Base-by-base conservation (phyloP, 2,113 vertebrate species). In the Parus major region DNA sequence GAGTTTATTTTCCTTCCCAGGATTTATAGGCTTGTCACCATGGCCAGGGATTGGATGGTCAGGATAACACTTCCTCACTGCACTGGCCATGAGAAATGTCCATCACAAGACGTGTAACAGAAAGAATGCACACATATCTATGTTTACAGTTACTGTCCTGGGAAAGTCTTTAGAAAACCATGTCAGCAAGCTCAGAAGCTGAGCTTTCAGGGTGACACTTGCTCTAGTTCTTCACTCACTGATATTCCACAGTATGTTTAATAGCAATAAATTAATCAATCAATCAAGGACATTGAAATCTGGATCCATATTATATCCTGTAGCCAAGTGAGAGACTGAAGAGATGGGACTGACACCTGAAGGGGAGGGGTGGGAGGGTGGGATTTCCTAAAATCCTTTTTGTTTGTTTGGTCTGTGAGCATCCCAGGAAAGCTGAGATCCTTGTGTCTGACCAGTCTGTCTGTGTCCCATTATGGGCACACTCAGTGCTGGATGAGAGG, bases 321-420 rank as follows among this genome's bases (percentile, higher is more conserved):
- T 46, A 66, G 25, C 5, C 29, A 82, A 59, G 7, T 39, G 57
- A 55, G 20, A 46, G 15, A 35, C 59, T 28, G 24, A 82, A 60
- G 28, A 44, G 6, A 29, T 11, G 15, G 9, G 29, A 46, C 33
- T 59, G 16, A 60, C n/a, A n/a, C 17, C 20, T 46, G 11, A 53
- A 61, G n/a, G 9, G 4, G 5, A 7, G 8, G 12, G 7, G 7
- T n/a, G 9, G 4, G 5, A 7, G 8, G 12, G 7, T 4, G 2
- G 12, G 3, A 5, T 53, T 75, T 53, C 24, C 20, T 29, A 23
- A 66, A 66, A 46, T 39, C 1, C 2, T n/a, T 66, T 52, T 36
- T 46, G 22, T 52, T 57, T 57, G 12, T 27, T 73, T 46, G 15
- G 9, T 39, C 28, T 75, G 12, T 17, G 33, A 59, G 33, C 16